Percentiles rank a stretch among this genome's conserved stretches.
Conservation (phyloP, 2,797 vertebrate species). For the Pseudopleuronectes americanus region DNA sequence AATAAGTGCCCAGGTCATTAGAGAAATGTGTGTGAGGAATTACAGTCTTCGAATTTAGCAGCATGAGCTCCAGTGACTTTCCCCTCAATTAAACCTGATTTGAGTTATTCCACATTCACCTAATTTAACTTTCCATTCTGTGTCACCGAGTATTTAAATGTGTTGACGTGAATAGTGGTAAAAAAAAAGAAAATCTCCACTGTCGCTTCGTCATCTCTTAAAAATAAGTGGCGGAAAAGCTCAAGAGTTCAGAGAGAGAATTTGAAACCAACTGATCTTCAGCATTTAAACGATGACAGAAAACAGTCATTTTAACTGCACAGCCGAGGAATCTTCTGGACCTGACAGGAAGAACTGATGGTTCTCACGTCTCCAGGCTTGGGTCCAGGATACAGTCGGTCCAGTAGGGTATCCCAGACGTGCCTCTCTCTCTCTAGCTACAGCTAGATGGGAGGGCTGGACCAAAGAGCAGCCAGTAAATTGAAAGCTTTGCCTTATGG, state of each 20-base stretch:
- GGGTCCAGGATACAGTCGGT: too few species aligned
- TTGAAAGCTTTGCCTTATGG: too few species aligned
- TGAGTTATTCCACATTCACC: slow-evolving; percentile 38
- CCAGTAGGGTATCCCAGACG: too few species aligned
- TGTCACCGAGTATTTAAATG: slow-evolving; percentile 15
- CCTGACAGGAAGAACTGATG: too few species aligned
- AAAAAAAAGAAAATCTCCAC: not conserved
- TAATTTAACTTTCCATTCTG: slow-evolving; percentile 43
- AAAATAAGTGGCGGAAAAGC: slow-evolving; percentile 1
- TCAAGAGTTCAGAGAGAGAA: not conserved
- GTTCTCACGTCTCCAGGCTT: too few species aligned
- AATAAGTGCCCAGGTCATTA: slow-evolving; percentile 67
- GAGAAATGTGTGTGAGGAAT: slow-evolving; percentile 50
- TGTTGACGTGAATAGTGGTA: slow-evolving; percentile 6
- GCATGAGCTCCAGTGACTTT: slow-evolving; percentile 44
- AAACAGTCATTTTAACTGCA: not conserved
- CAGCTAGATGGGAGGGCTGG: too few species aligned
- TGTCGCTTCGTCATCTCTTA: not conserved
- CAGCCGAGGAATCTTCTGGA: too few species aligned
- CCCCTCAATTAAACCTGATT: slow-evolving; percentile 62
- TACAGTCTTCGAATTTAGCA: slow-evolving; percentile 33
- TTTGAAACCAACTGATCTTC: too few species aligned
- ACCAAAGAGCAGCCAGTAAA: too few species aligned
- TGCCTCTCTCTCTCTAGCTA: too few species aligned
- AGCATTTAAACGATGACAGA: not conserved